Percentiles rank a stretch among this genome's conserved stretches.
These are phyloP conservation scores for Panagrolaimus sp. DNA, from an alignment of 1,140 invertebrate genomes.

Conservation along the genomic window DNA sequence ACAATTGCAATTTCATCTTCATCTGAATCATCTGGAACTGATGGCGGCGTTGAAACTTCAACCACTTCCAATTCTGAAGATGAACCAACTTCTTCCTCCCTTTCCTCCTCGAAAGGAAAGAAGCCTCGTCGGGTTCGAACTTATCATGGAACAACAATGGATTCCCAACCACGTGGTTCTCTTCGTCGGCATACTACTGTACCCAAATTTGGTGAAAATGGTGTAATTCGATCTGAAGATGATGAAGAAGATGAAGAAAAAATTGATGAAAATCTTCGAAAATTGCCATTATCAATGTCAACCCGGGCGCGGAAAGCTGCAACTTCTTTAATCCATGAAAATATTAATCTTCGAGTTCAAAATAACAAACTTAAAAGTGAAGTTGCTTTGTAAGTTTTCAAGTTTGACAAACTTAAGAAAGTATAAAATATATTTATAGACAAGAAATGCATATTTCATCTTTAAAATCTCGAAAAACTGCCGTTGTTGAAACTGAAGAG, in stretches of 20 bases:
- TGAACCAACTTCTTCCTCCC: constrained; percentile 13
- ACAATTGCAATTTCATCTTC: background rate
- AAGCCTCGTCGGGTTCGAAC: constrained; percentile 36
- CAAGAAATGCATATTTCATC: constrained; percentile 31
- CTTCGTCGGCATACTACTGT: constrained; percentile 40
- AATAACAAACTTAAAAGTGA: constrained; percentile 33
- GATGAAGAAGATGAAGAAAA: constrained; percentile 30
- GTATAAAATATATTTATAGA: too few relatives aligned
- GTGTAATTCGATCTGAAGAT: constrained; percentile 26
- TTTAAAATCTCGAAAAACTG: constrained; percentile 22
- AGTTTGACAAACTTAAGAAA: too few relatives aligned
- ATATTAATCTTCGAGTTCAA: constrained; percentile 32
- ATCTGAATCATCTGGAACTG: constrained; percentile 7
- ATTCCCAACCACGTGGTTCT: constrained; percentile 11
- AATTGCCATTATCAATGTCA: constrained; percentile 28
- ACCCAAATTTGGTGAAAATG: constrained; percentile 25
- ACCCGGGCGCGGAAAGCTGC: constrained; percentile 25
- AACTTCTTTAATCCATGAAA: constrained; percentile 39
- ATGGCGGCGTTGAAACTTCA: constrained; percentile 13
- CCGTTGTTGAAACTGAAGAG: constrained; percentile 36
- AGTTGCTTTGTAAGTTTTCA: constrained; percentile 34
- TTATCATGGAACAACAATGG: constrained; percentile 28
- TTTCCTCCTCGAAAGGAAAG: constrained; percentile 16
- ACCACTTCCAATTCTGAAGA: constrained; percentile 10
- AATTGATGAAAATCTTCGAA: constrained; percentile 27